Conservation (phyloP, 2,113 vertebrate species). For the Trachemys scripta region DNA sequence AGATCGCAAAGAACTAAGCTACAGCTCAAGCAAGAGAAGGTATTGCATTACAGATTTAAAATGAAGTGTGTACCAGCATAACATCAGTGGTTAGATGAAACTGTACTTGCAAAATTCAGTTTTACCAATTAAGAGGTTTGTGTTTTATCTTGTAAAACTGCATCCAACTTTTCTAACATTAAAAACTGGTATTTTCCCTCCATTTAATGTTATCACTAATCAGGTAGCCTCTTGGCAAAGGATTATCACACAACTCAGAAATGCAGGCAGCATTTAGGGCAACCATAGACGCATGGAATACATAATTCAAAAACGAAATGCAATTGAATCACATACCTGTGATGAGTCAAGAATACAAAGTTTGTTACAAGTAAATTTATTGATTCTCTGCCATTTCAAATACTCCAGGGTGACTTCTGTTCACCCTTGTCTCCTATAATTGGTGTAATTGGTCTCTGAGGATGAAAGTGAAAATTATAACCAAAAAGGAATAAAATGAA, state of each 20-base stretch:
- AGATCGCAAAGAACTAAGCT: slow-evolving; percentile 63
- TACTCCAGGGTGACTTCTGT: slow-evolving; percentile 60
- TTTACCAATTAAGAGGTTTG: slow-evolving; percentile 47
- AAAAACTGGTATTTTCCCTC: slow-evolving; percentile 62
- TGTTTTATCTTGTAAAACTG: slow-evolving; percentile 49
- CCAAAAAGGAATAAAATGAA: neutral
- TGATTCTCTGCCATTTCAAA: slow-evolving; percentile 61
- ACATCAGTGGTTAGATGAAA: slow-evolving; percentile 60
- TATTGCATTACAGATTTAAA: slow-evolving; percentile 65
- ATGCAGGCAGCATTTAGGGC: neutral
- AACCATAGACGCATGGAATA: slow-evolving; percentile 38
- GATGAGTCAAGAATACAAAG: slow-evolving; percentile 54
- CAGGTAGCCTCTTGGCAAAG: slow-evolving; percentile 41
- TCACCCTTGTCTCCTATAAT: slow-evolving; percentile 13
- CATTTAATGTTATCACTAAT: slow-evolving; percentile 69
- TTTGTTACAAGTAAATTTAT: slow-evolving; percentile 32
- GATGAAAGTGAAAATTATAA: neutral
- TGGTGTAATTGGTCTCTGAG: slow-evolving; percentile 44
- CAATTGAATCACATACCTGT: slow-evolving; percentile 46
- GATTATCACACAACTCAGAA: slow-evolving; percentile 46
- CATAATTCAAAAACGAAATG: slow-evolving; percentile 62
- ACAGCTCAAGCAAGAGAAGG: slow-evolving; percentile 48
- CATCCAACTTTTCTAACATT: slow-evolving; percentile 38
- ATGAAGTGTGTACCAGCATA: slow-evolving; percentile 51
- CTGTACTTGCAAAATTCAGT: slow-evolving; percentile 58